These are phyloP conservation scores for Andrena haemorrhoa DNA, from an alignment of 2,888 invertebrate species.

Conservation along the genomic window DNA sequence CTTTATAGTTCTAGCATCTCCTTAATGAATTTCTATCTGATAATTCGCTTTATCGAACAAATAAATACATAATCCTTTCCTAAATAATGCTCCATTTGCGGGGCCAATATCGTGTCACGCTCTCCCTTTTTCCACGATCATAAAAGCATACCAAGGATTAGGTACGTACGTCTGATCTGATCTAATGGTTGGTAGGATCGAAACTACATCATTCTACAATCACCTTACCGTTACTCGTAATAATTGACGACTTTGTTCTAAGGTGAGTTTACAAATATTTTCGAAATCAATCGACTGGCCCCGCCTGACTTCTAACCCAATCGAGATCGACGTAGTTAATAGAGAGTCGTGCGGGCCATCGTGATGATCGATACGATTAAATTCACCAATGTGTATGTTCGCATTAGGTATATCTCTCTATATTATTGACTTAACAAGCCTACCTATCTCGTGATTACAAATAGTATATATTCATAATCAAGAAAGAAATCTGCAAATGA, in stretches of 20 bases:
- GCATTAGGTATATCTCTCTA: constrained; percentile 73
- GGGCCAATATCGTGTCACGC: constrained; percentile 45
- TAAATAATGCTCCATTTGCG: constrained; percentile 50
- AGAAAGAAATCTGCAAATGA: constrained; percentile 68
- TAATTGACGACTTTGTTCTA: constrained; percentile 80
- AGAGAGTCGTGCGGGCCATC: constrained; percentile 58
- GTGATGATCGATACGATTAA: constrained; percentile 64
- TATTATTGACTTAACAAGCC: constrained; percentile 78
- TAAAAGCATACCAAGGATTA: constrained; percentile 64
- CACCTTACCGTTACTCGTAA: constrained; percentile 75
- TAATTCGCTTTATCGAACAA: constrained; percentile 42
- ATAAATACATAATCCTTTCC: constrained; percentile 65
- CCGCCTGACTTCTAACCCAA: constrained; percentile 43
- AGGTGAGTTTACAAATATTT: constrained; percentile 70
- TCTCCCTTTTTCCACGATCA: constrained; percentile 54
- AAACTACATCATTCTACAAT: constrained; percentile 68
- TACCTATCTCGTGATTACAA: constrained; percentile 75
- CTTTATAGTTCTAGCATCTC: constrained; percentile 10
- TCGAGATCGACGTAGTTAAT: constrained; percentile 40
- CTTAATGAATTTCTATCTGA: constrained; percentile 22
- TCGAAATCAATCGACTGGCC: constrained; percentile 57
- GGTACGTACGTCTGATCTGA: constrained; percentile 63
- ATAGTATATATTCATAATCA: constrained; percentile 68
- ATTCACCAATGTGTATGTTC: constrained; percentile 67
- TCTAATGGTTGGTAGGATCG: constrained; percentile 74